Percentiles rank a stretch among this genome's conserved stretches.
Evolutionary conservation across 2,888 invertebrate genomes (phyloP).

Genomic region (Pollenia labialis): DNA sequence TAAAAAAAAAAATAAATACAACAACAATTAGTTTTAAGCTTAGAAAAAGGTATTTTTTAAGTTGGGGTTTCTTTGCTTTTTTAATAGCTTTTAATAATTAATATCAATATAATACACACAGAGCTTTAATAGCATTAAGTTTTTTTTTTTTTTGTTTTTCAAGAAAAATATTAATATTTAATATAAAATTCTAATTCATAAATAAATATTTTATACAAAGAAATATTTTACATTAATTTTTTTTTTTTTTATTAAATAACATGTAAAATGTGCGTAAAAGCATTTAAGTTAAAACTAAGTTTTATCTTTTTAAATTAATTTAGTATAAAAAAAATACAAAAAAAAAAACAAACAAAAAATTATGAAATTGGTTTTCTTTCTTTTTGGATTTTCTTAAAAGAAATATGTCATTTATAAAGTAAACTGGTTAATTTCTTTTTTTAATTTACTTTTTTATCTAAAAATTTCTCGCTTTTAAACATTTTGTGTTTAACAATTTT

Average conservation of each 20-base stretch:
- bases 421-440: constrained; percentile 50
- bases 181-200: constrained; percentile 21
- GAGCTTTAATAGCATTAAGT: constrained; percentile 15
- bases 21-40: constrained; percentile 43
- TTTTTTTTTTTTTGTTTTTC: background rate
- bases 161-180: constrained; percentile 27
- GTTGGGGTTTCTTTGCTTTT: constrained; percentile 10
- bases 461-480: background rate
- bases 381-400: background rate
- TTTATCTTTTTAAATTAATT: background rate
- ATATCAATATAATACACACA: constrained; percentile 54
- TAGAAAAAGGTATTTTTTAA: constrained; percentile 8
- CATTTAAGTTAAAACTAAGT: constrained; percentile 6
- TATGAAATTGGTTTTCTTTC: background rate
- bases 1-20: constrained; percentile 31
- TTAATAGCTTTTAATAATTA: constrained; percentile 13
- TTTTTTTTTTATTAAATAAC: constrained; percentile 8
- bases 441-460: background rate
- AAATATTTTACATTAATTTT: background rate
- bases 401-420: constrained; percentile 41
- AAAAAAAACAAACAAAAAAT: background rate
- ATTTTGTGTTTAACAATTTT: constrained; percentile 8
- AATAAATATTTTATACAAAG: constrained; percentile 51
- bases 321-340: constrained; percentile 15
- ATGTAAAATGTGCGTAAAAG: constrained; percentile 56